A percentile compares a stretch with the other conserved stretches of the same genome.
These are phyloP conservation scores for Chiloscyllium plagiosum DNA, from an alignment of 2,113 vertebrate species.

Conservation along the genomic window DNA sequence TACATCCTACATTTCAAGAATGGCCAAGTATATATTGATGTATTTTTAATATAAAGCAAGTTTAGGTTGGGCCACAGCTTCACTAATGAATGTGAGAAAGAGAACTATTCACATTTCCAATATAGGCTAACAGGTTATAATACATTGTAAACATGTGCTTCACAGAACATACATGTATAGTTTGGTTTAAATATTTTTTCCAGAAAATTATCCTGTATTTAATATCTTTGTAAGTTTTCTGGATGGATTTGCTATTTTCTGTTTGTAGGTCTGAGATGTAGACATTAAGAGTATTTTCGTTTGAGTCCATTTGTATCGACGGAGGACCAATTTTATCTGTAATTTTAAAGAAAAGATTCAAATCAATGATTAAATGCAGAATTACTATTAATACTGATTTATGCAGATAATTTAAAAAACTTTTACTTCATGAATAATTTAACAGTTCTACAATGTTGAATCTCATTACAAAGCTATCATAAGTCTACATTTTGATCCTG, in stretches of 20 bases:
- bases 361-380: background rate
- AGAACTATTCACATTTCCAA: background rate
- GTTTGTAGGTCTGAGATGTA: background rate
- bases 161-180: background rate
- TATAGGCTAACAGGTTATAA: background rate
- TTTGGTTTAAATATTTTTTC: background rate
- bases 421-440: background rate
- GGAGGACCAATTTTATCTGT: constrained; percentile 23
- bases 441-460: background rate
- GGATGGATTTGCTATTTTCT: background rate
- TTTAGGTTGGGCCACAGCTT: background rate
- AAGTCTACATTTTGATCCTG: background rate
- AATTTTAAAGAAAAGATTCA: constrained; percentile 7
- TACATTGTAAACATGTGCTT: background rate
- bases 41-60: background rate
- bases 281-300: background rate
- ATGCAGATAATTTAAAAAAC: background rate
- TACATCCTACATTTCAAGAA: background rate
- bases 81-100: background rate
- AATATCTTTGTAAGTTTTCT: background rate
- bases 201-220: background rate
- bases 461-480: background rate
- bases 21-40: background rate
- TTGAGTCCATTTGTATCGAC: background rate
- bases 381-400: background rate